These are phyloP conservation scores for Typhlomys cinereus DNA, from an alignment of 2,113 vertebrate species.

Conservation along the genomic window DNA sequence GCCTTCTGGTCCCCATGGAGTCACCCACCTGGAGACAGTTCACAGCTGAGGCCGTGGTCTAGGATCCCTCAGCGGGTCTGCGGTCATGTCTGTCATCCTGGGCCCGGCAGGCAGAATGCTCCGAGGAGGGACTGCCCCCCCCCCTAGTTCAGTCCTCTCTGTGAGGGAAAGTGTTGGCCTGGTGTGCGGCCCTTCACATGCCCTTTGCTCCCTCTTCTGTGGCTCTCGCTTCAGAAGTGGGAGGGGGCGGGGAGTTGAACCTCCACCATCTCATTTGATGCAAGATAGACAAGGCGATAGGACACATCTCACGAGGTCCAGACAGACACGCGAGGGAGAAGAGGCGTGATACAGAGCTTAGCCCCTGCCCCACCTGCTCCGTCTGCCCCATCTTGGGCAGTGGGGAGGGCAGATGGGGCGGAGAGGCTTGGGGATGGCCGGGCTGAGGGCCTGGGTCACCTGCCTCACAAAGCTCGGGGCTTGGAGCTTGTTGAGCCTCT, in stretches of 20 bases:
- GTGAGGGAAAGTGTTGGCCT: not conserved
- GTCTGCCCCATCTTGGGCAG: not conserved
- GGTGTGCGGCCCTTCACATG: not conserved
- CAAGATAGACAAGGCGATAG: not conserved
- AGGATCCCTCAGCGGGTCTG: not conserved
- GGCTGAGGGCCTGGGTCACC: not conserved
- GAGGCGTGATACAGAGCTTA: not conserved
- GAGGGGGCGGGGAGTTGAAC: not conserved
- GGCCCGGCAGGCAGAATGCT: conserved; percentile 29
- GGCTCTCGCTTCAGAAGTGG: not conserved
- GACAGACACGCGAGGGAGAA: not conserved
- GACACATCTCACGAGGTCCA: no score
- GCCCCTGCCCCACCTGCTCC: not conserved
- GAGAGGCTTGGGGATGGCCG: not conserved
- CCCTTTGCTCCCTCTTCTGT: not conserved
- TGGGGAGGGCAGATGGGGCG: not conserved
- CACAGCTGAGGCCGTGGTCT: not conserved
- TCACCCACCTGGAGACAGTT: not conserved
- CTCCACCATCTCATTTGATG: not conserved
- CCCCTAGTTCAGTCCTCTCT: not conserved
- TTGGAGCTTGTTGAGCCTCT: not conserved
- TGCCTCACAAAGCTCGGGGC: not conserved
- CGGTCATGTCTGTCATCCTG: conserved; percentile 11
- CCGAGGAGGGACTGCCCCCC: conserved; percentile 21
- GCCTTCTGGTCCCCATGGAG: not conserved